A percentile compares a stretch with the other conserved stretches of the same genome.
These are phyloP conservation scores for Archips crataeganus DNA, from an alignment of 2,888 invertebrate species.

Conservation along the genomic window DNA sequence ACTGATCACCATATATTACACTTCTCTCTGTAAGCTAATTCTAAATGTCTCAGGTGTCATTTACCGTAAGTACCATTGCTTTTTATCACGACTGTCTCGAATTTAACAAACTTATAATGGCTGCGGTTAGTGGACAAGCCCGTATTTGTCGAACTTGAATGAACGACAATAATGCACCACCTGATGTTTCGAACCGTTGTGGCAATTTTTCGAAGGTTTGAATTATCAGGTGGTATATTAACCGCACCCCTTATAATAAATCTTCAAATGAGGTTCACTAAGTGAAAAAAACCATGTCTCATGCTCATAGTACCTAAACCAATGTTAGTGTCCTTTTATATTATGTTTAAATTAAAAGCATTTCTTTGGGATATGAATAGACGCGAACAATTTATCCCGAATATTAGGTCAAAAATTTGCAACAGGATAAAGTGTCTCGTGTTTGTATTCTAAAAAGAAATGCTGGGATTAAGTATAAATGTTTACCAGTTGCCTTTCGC, in stretches of 20 bases:
- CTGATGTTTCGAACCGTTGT: too few relatives aligned
- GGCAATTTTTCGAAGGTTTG: too few relatives aligned
- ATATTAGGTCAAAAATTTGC: not conserved
- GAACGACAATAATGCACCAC: too few relatives aligned
- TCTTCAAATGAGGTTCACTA: not conserved
- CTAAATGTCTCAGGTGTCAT: slow-evolving; percentile 12
- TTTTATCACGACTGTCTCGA: slow-evolving; percentile 3
- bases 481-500: slow-evolving; percentile 35
- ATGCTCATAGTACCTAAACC: not conserved
- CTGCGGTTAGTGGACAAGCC: too few relatives aligned
- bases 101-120: not conserved
- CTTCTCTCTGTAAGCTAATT: slow-evolving; percentile 11
- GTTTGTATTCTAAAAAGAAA: slow-evolving; percentile 9
- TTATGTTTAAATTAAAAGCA: not conserved
- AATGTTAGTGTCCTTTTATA: not conserved
- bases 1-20: slow-evolving; percentile 18
- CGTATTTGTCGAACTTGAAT: too few relatives aligned
- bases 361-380: not conserved
- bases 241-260: too few relatives aligned
- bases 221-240: too few relatives aligned
- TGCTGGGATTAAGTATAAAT: slow-evolving; percentile 9
- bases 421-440: slow-evolving; percentile 1
- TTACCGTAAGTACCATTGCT: slow-evolving; percentile 22
- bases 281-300: not conserved
- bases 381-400: not conserved